phyloP scores from a whole-genome alignment of 2,888 invertebrate species.

The Rhogogaster chlorosoma region DNA sequence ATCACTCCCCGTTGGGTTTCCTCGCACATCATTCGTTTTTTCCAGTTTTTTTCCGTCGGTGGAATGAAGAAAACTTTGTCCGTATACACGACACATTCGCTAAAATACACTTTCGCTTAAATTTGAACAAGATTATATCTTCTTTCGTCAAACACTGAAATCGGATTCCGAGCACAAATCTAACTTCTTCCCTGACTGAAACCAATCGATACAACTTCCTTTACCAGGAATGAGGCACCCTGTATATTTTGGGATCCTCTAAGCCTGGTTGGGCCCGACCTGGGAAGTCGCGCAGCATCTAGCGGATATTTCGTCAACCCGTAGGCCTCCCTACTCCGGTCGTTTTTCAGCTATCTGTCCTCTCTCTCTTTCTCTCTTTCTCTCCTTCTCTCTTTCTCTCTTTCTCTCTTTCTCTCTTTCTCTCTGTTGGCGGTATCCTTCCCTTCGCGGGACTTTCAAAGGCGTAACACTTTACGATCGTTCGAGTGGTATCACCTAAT shows the following conservation, averaged over 20 bases:
- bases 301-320: conserved; percentile 72
- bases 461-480: conserved; percentile 75
- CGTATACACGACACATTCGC: no score
- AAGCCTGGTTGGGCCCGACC: conserved; percentile 23
- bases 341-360: not conserved
- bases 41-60: not conserved
- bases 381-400: not conserved
- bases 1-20: not conserved
- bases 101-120: no score
- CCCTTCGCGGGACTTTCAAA: conserved; percentile 64
- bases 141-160: not conserved
- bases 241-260: conserved; percentile 17
- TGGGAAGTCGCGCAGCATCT: conserved; percentile 71
- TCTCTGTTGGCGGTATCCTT: conserved; percentile 49
- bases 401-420: not conserved
- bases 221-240: conserved; percentile 35
- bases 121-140: not conserved
- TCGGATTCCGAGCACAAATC: not conserved
- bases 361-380: not conserved
- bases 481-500: conserved; percentile 75
- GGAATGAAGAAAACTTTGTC: no score
- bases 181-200: not conserved
- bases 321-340: conserved; percentile 69
- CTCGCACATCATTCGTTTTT: not conserved
- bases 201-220: conserved; percentile 17